A percentile compares a stretch with the other conserved stretches of the same genome.
Conservation (phyloP, 2,113 vertebrate species). For the Stigmatopora nigra region DNA sequence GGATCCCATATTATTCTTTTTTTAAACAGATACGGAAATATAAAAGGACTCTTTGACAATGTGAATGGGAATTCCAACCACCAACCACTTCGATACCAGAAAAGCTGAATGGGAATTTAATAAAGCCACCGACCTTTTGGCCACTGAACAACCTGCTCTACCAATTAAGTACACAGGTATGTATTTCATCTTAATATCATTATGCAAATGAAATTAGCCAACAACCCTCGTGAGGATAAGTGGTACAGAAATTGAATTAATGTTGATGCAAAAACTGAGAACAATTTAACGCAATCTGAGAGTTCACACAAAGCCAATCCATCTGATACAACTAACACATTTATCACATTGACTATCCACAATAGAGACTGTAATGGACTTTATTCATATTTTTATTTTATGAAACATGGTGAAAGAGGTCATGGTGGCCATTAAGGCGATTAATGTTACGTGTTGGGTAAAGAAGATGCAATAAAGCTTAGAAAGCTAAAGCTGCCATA, state of each 20-base stretch:
- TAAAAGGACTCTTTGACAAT: no score
- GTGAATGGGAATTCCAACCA: no score
- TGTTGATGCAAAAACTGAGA: conserved; percentile 51
- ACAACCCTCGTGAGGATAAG: neutral
- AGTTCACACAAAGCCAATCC: conserved; percentile 55
- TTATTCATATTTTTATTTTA: conserved; percentile 77
- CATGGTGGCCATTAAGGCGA: conserved; percentile 69
- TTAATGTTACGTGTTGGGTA: conserved; percentile 71
- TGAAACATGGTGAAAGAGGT: conserved; percentile 75
- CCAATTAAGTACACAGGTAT: conserved; percentile 19
- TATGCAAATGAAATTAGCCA: no score
- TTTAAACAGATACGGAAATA: no score
- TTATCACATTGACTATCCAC: conserved; percentile 58
- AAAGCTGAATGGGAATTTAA: no score
- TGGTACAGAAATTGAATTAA: conserved; percentile 14
- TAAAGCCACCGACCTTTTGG: no score
- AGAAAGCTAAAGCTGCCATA: conserved; percentile 72
- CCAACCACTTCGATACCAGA: no score
- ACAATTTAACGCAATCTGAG: conserved; percentile 51
- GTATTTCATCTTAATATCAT: conserved; percentile 18
- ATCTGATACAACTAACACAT: conserved; percentile 65
- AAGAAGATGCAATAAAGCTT: conserved; percentile 74
- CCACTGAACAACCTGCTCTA: no score
- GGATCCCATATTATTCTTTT: no score
- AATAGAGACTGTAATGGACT: conserved; percentile 70